Conservation (phyloP, 2,888 invertebrate species). For the Ephialtes manifestator region DNA sequence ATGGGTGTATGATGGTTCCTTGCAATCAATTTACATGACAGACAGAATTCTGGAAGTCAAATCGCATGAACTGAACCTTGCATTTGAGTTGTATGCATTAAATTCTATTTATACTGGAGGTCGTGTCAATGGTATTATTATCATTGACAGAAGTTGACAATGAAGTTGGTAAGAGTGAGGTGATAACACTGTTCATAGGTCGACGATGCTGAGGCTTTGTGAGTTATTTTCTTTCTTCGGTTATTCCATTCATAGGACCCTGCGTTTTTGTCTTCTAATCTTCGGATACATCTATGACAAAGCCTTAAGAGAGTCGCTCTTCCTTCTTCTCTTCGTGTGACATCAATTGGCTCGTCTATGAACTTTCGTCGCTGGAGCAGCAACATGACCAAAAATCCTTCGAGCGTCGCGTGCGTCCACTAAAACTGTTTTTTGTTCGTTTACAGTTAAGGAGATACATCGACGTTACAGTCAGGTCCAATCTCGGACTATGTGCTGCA, state of each 20-base stretch:
- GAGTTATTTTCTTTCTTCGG: neutral
- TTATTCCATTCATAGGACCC: neutral
- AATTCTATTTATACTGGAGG: neutral
- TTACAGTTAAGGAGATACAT: neutral
- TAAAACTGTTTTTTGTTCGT: neutral
- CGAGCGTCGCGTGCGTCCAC: neutral
- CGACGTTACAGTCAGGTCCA: neutral
- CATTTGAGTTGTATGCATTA: neutral
- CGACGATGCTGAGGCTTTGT: neutral
- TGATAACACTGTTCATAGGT: neutral
- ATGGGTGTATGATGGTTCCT: neutral
- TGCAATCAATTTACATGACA: neutral
- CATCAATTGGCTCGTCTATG: neutral
- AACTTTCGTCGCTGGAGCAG: neutral
- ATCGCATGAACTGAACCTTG: neutral
- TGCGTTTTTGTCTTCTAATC: neutral
- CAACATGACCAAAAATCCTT: neutral
- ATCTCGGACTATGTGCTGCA: too few species aligned
- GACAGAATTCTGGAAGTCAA: conserved; percentile 23
- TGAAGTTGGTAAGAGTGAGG: neutral
- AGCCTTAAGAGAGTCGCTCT: neutral
- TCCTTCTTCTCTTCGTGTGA: neutral
- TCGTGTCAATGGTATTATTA: conserved; percentile 5
- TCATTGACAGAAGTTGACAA: conserved; percentile 6
- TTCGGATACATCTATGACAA: neutral